Base-by-base conservation (phyloP, 2,113 vertebrate genomes). In the Axis porcinus region DNA sequence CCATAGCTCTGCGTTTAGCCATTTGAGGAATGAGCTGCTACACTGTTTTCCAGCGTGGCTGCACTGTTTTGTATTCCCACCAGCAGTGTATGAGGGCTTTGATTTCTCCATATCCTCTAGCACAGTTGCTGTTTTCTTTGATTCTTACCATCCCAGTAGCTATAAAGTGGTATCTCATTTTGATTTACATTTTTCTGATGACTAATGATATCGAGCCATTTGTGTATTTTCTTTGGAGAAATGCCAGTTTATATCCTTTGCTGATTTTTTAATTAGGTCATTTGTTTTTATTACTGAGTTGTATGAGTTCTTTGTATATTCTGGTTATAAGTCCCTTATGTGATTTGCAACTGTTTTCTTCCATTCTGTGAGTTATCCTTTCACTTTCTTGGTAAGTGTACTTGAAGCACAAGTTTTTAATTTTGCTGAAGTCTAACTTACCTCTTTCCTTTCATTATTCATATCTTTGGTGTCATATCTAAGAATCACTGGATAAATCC, bases 121-220 rank as follows among this genome's bases (percentile, higher is more conserved):
- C 58, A 1, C 55, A 58, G 23, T 79, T 94, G 54, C 28, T 92
- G n/a, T 84, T 60, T 36, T 36, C 64, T 93, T 45, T 94, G 90
- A 93, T 76, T 47, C 50, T 97, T 94, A n/a, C 52, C n/a, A 40
- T 93, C 19, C 62, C 64, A 23, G 13, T 95, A n/a, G 23, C 70
- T 88, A 1, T 62, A 36, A 62, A 57, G n/a, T 58, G 50, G 1
- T 91, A 47, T 54, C 45, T 57, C 25, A 15, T 82, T 91, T 96
- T 93, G n/a, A 91, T 64, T 86, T 90, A n/a, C 62, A 58, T 95
- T 95, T 89, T 50, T 40, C 81, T 90, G 52, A 36, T 93, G 54
- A n/a, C 33, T 91, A 84, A 70, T 79, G 25, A 25, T 62, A 10
- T 83, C 30, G 3, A 45, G n/a, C 43, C 40, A 36, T 55, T 55